Base-by-base conservation (phyloP, 2,797 vertebrate species). In the Morelia viridis region DNA sequence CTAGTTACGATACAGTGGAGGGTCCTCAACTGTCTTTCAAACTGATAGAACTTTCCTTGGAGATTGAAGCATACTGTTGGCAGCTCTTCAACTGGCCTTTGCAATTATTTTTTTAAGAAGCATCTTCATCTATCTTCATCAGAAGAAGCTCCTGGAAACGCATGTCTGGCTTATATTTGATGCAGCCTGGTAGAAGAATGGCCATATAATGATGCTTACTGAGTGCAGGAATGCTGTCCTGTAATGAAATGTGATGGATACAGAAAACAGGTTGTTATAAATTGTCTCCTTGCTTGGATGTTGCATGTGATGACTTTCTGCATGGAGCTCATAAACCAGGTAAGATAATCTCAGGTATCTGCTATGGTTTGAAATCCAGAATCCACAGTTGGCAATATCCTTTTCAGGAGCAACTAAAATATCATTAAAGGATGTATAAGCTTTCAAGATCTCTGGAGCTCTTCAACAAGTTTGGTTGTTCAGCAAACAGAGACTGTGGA, bases 11-110 rank as follows among this genome's bases (percentile, higher is more conserved):
- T 94, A 89, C 6, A 85, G 80, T 93, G 89, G 92, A 95, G 89
- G 85, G 92, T 92, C 95, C 88, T 93, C 95, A 35, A 13, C 64
- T 86, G 76, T 92, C 91, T 65, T 41, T 76, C 91, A 92, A 91
- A 88, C 91, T 62, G 83, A 91, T 64, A 56, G 91, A 65, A 61
- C 86, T 95, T 94, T 80, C 89, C 11, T 56, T 57, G 50, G 17
- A 22, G 60, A 68, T 89, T 41, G 64, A 68, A 93, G 92, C 91
- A 80, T 17, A 46, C 80, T 61, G 13, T 41, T 65, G 46, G 22
- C 68, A 92, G 86, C 22, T 90, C n/a, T 90, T 90, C 61, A 26
- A 35, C 9, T 2, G 41, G 35, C 4, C 41, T 92, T 22, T 60
- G 58, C 58, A 28, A 80, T 80, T 80, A 80, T 80, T 80, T 8